phyloP scores from a whole-genome alignment of 2,888 invertebrate genomes.

The Parascotia fuliginaria region DNA sequence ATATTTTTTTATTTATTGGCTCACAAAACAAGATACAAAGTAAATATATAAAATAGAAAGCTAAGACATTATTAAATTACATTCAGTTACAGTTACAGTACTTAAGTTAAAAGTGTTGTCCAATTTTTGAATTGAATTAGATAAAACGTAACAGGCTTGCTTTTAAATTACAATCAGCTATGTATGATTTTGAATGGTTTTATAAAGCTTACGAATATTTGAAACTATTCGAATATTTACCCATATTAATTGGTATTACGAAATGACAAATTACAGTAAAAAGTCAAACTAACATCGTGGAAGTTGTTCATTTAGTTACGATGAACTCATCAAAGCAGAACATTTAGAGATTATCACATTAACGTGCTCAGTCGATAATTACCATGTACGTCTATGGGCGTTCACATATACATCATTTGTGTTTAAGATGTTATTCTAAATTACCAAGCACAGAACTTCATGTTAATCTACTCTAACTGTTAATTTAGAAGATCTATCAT shows the following conservation, averaged over 20 bases:
- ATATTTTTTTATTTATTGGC: too few species aligned
- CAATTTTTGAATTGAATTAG: too few species aligned
- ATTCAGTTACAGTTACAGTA: too few species aligned
- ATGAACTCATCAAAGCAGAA: slow-evolving; percentile 80
- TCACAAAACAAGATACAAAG: too few species aligned
- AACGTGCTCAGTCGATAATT: slow-evolving; percentile 74
- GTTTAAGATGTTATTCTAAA: slow-evolving; percentile 79
- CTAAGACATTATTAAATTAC: too few species aligned
- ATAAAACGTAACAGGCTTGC: too few species aligned
- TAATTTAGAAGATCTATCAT: slow-evolving; percentile 68
- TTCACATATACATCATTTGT: slow-evolving; percentile 79
- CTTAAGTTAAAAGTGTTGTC: too few species aligned
- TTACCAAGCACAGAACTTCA: slow-evolving; percentile 55
- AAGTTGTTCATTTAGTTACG: slow-evolving; percentile 54
- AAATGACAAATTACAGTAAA: slow-evolving; percentile 49
- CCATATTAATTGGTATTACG: neutral
- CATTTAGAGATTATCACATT: slow-evolving; percentile 77
- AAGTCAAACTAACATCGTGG: slow-evolving; percentile 62
- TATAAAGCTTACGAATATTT: too few species aligned
- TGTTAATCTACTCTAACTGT: slow-evolving; percentile 69
- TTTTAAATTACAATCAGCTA: too few species aligned
- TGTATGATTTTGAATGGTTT: too few species aligned
- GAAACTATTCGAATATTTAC: neutral
- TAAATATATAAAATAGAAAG: too few species aligned
- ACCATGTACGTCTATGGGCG: slow-evolving; percentile 75